A percentile compares a stretch with the other conserved stretches of the same genome.
Conservation (phyloP, 2,113 vertebrate species). For the Menura novaehollandiae region DNA sequence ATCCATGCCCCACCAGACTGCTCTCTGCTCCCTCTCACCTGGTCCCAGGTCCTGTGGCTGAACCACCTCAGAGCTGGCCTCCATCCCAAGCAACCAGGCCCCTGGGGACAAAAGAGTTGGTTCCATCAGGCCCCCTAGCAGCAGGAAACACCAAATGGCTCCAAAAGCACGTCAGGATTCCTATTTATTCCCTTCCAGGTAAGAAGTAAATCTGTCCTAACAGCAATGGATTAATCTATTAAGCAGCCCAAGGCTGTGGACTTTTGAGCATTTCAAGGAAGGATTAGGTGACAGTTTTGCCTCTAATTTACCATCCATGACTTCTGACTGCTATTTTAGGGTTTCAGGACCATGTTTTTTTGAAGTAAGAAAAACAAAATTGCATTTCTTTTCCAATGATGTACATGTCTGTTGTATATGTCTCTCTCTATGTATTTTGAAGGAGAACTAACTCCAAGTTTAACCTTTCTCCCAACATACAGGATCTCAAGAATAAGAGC, state of each 20-base stretch:
- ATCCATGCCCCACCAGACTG: rapidly evolving
- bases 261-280: neutral
- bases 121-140: too few relatives aligned
- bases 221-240: neutral
- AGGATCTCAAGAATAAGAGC: neutral
- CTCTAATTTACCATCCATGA: neutral
- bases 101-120: neutral
- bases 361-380: neutral
- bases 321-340: neutral
- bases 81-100: neutral
- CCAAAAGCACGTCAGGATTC: neutral
- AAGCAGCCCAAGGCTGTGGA: neutral
- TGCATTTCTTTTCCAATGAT: neutral
- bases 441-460: neutral
- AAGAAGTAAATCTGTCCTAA: neutral
- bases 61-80: neutral
- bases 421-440: neutral
- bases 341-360: neutral
- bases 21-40: neutral
- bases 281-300: neutral
- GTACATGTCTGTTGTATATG: neutral
- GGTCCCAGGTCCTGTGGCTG: rapidly evolving
- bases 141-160: neutral
- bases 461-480: neutral
- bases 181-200: neutral